A percentile compares a stretch with the other conserved stretches of the same genome.
Conservation (phyloP, 1,140 invertebrate species). For the silkworm (Bombyx mori) region ASM3026992v2 NC_085118.1:15380001-15380500, state of each 20-base stretch:
- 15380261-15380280: not conserved
- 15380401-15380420: no score
- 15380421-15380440: no score
- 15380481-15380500: not conserved
- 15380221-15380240: slow-evolving; percentile 8
- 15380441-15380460: no score
- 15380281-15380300: not conserved
- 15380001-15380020: slow-evolving; percentile 98
- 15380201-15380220: slow-evolving; percentile 95
- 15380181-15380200: slow-evolving; percentile 98
- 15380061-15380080: slow-evolving; percentile 97
- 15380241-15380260: not conserved
- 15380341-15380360: no score
- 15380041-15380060: slow-evolving; percentile 98
- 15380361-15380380: no score
- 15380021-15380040: slow-evolving; percentile 94
- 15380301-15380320: no score
- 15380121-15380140: slow-evolving; percentile 97
- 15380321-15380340: no score
- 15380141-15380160: slow-evolving; percentile 91
- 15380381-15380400: no score
- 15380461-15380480: not conserved
- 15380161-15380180: slow-evolving; percentile 96
- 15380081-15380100: slow-evolving; percentile 96
- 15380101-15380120: slow-evolving; percentile 94